Base-by-base conservation (phyloP, 2,113 vertebrate species). In the Bubo bubo region DNA sequence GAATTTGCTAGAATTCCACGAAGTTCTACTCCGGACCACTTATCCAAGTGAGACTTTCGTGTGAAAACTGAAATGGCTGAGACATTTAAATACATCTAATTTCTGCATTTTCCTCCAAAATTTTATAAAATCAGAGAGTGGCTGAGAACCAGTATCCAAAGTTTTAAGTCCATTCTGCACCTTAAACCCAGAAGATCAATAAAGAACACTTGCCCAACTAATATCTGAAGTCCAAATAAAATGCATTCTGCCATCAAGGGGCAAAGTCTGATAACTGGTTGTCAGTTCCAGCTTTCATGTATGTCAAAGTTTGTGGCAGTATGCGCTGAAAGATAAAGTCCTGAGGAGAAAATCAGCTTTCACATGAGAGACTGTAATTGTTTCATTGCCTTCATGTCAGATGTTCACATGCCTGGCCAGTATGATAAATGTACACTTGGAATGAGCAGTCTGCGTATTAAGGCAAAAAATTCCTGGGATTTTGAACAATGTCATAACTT, bases 201-300 rank as follows among this genome's bases (percentile, higher is more conserved):
- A 71, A 80, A 52, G 14, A 76, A 37, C 7, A 19, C 3, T 30
- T 35, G 10, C 39, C 7, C 17, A 82, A 18, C 3, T 62, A 59
- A 47, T 66, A 86, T 58, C 64, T 73, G 19, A 55, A 79, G 13
- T 56, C 20, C 0, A 2, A 8, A 7, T 41, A 56, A 64, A 55
- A 56, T 15, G 10, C 6, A 62, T 17, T 73, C 28, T 80, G 11
- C 9, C 18, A 39, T 62, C 13, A 67, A 34, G 15, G 84, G 18
- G 12, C n/a, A 5, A 63, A 53, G 23, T 67, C 39, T 47, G 22
- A 27, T 41, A 64, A 56, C 3, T 56, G 7, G 6, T 70, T 73
- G 8, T 24, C 63, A 77, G 7, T 24, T 85, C 14, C 32, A 59
- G 0, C 8, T 35, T 73, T 13, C 20, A 72, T 1, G 0, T 32